Evolutionary conservation across 2,797 vertebrate species (phyloP).

Genomic region (Sebastes itinus): DNA sequence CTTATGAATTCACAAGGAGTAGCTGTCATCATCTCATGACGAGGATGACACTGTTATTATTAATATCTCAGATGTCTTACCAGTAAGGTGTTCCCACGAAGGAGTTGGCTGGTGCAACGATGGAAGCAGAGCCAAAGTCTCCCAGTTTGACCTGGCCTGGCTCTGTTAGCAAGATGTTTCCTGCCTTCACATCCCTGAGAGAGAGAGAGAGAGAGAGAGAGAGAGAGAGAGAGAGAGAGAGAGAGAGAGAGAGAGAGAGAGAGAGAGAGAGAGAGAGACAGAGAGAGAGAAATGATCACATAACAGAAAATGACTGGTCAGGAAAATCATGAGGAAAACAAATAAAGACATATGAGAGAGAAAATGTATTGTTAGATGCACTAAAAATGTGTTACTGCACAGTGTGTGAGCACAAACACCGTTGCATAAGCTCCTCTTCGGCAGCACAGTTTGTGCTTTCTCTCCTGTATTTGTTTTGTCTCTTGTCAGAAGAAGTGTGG

Average conservation of each 20-base stretch:
- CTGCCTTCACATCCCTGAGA: conserved; percentile 92
- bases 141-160: conserved; percentile 94
- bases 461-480: conserved; percentile 49
- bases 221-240: conserved; percentile 11
- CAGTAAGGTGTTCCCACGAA: conserved; percentile 96
- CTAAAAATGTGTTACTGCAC: conserved; percentile 18
- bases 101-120: conserved; percentile 92
- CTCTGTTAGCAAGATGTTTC: conserved; percentile 94
- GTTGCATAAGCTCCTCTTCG: conserved; percentile 52
- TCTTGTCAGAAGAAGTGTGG: conserved; percentile 51
- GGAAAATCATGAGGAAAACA: conserved; percentile 12
- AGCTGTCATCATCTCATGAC: neutral
- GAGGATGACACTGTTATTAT: neutral
- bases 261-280: neutral
- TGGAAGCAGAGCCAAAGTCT: conserved; percentile 94
- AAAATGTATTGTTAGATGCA: conserved; percentile 12
- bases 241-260: neutral
- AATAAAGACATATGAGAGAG: neutral
- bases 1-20: neutral
- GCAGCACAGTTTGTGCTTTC: conserved; percentile 56
- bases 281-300: neutral
- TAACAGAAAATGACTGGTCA: conserved; percentile 16
- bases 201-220: neutral
- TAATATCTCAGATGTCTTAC: conserved; percentile 69
- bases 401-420: conserved; percentile 14